Evolutionary conservation across 2,888 invertebrate genomes (phyloP).

Genomic region (Notodonta dromedarius): DNA sequence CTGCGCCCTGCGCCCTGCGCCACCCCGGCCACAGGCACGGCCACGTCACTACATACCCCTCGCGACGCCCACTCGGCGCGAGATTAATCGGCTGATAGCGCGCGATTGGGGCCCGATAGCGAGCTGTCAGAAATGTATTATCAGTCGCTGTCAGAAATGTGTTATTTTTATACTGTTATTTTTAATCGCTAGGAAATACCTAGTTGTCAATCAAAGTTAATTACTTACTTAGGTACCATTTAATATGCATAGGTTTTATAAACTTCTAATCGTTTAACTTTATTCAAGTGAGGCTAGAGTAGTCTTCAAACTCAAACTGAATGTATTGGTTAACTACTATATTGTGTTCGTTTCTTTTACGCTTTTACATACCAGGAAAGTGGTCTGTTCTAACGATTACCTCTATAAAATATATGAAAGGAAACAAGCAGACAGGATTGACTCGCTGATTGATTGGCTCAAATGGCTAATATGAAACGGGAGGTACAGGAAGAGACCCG

Average conservation of each 20-base stretch:
- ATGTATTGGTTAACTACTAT: too few relatives aligned
- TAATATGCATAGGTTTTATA: too few relatives aligned
- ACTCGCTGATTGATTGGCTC: constrained; percentile 31
- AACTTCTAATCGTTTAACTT: too few relatives aligned
- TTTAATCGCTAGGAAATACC: too few relatives aligned
- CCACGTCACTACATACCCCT: not conserved
- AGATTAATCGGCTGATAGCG: constrained; percentile 12
- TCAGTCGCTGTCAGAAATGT: too few relatives aligned
- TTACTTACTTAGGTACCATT: too few relatives aligned
- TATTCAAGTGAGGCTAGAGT: too few relatives aligned
- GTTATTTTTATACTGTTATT: too few relatives aligned
- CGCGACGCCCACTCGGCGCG: constrained; percentile 9
- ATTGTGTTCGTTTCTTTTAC: too few relatives aligned
- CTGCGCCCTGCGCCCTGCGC: not conserved
- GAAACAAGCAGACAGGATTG: constrained; percentile 1
- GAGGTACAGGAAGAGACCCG: constrained; percentile 14
- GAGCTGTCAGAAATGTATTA: constrained; percentile 19
- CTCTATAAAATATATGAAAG: not conserved
- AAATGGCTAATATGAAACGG: constrained; percentile 24
- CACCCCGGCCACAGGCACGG: not conserved
- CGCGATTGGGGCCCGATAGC: constrained; percentile 22
- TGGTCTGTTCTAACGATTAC: not conserved
- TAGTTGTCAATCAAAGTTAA: too few relatives aligned
- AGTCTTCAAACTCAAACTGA: too few relatives aligned
- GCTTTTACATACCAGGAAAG: not conserved